Conservation (phyloP, 2,113 vertebrate genomes). For the Nycticorax nycticorax region DNA sequence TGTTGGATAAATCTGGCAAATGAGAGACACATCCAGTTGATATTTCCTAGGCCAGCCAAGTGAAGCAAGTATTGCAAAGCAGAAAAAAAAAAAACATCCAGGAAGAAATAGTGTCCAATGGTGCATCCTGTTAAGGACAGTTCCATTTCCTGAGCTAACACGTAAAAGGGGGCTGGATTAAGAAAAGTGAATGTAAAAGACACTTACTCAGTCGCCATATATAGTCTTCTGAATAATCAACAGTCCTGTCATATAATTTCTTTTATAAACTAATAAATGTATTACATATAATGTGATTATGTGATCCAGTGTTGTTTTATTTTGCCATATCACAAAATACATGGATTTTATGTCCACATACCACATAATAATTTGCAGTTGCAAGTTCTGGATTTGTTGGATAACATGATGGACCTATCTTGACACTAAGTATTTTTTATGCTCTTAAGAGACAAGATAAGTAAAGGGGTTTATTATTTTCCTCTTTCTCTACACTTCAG, state of each 20-base stretch:
- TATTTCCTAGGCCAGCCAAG: not conserved
- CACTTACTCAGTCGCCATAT: no score
- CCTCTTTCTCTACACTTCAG: not conserved
- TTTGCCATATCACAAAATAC: not conserved
- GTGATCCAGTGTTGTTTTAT: not conserved
- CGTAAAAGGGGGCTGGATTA: not conserved
- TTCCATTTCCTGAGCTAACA: not conserved
- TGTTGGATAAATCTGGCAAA: not conserved
- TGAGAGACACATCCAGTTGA: not conserved
- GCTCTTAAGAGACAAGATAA: not conserved
- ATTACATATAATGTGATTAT: not conserved
- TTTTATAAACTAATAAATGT: not conserved
- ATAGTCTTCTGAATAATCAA: not conserved
- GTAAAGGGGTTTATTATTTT: no score
- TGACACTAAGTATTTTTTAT: not conserved
- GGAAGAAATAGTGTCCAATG: not conserved
- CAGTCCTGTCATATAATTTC: not conserved
- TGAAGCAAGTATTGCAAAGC: not conserved
- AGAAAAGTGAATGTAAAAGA: not conserved
- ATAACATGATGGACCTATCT: not conserved
- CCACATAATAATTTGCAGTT: not conserved
- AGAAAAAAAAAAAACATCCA: not conserved
- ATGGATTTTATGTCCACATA: fast-evolving
- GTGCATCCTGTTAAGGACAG: not conserved
- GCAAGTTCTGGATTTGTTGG: not conserved